phyloP scores from a whole-genome alignment of 2,797 vertebrate genomes.

The Syngnathus rostellatus region DNA sequence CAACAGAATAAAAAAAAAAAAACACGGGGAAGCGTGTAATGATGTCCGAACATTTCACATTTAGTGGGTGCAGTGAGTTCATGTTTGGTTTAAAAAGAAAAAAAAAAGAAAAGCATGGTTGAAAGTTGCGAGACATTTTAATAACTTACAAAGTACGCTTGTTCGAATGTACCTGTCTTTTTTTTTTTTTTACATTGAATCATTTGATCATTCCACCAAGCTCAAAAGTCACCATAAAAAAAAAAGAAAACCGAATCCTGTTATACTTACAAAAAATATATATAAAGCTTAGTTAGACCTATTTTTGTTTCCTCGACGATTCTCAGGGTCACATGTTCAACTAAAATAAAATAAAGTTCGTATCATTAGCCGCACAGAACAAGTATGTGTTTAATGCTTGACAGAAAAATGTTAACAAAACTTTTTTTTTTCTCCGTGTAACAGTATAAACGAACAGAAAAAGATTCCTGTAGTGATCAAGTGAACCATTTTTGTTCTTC shows the following conservation, averaged over 20 bases:
- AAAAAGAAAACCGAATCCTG: conserved; percentile 41
- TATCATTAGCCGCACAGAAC: conserved; percentile 16
- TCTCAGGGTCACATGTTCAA: neutral
- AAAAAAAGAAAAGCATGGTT: neutral
- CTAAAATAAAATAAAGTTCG: neutral
- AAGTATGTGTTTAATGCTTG: conserved; percentile 26
- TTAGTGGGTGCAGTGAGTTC: neutral
- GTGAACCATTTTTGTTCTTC: conserved; percentile 12
- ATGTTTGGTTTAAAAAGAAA: too few species aligned
- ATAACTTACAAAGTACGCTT: conserved; percentile 73
- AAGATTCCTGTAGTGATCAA: conserved; percentile 29
- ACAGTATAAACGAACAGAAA: conserved; percentile 18
- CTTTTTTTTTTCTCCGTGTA: conserved; percentile 25
- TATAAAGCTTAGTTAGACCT: neutral
- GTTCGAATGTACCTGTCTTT: conserved; percentile 63
- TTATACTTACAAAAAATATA: conserved; percentile 19
- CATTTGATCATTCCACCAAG: conserved; percentile 45
- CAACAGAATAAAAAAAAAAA: too few species aligned
- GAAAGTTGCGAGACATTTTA: conserved; percentile 62
- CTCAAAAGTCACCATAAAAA: conserved; percentile 41
- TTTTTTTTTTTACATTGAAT: conserved; percentile 42
- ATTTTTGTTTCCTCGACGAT: neutral
- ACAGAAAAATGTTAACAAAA: conserved; percentile 26
- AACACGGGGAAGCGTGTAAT: too few species aligned
- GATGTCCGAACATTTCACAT: neutral